Evolutionary conservation across 2,888 invertebrate species (phyloP).

Genomic region (Phymatocera aterrima): DNA sequence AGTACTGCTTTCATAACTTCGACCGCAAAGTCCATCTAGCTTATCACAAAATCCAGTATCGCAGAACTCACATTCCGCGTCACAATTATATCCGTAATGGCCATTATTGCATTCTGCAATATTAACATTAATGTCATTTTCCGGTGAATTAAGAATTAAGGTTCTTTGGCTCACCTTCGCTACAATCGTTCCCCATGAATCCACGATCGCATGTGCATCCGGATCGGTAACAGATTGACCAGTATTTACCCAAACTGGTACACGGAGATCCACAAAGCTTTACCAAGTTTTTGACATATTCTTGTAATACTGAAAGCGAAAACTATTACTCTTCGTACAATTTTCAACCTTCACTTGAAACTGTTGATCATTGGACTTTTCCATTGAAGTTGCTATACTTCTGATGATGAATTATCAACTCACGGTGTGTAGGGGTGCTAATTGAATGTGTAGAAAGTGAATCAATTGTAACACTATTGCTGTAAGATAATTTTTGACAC

Average conservation of each 20-base stretch:
- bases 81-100: too few species aligned
- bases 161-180: background rate
- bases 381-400: background rate
- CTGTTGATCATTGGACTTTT: background rate
- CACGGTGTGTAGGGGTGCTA: background rate
- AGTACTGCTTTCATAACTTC: too few species aligned
- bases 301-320: background rate
- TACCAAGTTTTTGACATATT: background rate
- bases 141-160: too few species aligned
- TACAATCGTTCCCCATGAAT: background rate
- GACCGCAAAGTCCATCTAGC: too few species aligned
- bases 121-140: too few species aligned
- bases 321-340: background rate
- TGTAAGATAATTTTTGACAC: constrained; percentile 24
- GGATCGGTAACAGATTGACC: background rate
- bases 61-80: too few species aligned
- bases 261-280: background rate
- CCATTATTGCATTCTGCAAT: too few species aligned
- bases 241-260: background rate
- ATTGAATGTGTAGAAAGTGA: background rate
- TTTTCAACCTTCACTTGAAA: background rate
- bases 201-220: constrained; percentile 13
- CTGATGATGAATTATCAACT: background rate
- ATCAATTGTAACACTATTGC: background rate
- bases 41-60: too few species aligned